These are phyloP conservation scores for Pseudoips prasinana DNA, from an alignment of 2,888 invertebrate genomes.

Conservation along the genomic window DNA sequence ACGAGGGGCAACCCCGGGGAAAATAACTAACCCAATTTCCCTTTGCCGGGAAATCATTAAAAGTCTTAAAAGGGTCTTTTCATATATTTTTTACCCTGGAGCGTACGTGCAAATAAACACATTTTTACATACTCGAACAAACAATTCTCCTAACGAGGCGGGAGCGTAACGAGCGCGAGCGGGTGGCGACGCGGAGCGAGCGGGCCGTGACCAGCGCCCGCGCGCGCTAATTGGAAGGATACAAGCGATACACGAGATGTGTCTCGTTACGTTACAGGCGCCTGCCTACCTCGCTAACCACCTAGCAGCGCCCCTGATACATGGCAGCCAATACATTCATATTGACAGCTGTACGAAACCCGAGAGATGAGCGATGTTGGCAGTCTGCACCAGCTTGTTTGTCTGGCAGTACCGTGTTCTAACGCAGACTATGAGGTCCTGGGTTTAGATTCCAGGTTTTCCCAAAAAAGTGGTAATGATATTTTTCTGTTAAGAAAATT, in stretches of 20 bases:
- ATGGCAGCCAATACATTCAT: conserved; percentile 61
- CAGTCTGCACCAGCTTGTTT: too few species aligned
- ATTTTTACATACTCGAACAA: conserved; percentile 82
- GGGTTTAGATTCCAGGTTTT: too few species aligned
- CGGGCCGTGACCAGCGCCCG: conserved; percentile 34
- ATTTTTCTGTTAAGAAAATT: too few species aligned
- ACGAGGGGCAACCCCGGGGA: conserved; percentile 81
- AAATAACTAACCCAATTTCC: conserved; percentile 83
- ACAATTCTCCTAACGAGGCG: conserved; percentile 80
- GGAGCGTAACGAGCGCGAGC: conserved; percentile 71
- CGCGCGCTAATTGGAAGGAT: conserved; percentile 73
- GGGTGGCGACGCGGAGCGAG: conserved; percentile 32
- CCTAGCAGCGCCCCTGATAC: conserved; percentile 65
- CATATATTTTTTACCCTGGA: conserved; percentile 78
- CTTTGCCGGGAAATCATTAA: conserved; percentile 82
- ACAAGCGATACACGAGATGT: conserved; percentile 60
- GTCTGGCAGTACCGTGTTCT: too few species aligned
- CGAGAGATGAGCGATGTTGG: too few species aligned
- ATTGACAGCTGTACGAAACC: conserved; percentile 62
- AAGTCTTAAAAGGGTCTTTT: conserved; percentile 82
- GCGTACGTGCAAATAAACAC: conserved; percentile 82
- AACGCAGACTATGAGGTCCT: too few species aligned
- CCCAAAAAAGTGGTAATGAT: too few species aligned
- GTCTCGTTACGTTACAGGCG: conserved; percentile 70
- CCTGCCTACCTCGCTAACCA: conserved; percentile 54